A percentile compares a stretch with the other conserved stretches of the same genome.
Conservation (phyloP, 2,888 invertebrate species). For the Meta bourneti region DNA sequence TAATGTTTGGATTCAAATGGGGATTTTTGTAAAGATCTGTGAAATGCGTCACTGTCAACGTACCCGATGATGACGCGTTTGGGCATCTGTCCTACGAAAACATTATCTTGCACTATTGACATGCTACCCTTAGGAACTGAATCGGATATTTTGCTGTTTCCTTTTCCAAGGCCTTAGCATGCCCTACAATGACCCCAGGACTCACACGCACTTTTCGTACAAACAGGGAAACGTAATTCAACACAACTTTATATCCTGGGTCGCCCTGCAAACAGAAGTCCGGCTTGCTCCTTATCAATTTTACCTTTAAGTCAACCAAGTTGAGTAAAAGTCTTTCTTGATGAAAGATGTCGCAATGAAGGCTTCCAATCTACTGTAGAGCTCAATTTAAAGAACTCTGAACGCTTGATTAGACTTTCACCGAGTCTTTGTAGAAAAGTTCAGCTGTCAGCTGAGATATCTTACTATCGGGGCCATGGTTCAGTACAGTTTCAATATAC, state of each 20-base stretch:
- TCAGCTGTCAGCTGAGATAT: conserved; percentile 36
- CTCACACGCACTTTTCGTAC: conserved; percentile 77
- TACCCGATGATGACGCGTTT: conserved; percentile 78
- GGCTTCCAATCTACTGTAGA: conserved; percentile 26
- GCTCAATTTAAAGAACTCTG: neutral
- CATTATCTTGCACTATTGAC: conserved; percentile 79
- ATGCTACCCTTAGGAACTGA: conserved; percentile 63
- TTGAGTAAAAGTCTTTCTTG: conserved; percentile 55
- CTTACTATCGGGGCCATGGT: conserved; percentile 34
- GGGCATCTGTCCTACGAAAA: conserved; percentile 78
- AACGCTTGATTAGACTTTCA: conserved; percentile 44
- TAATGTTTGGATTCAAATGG: conserved; percentile 47
- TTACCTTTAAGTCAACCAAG: conserved; percentile 34
- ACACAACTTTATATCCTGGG: conserved; percentile 68
- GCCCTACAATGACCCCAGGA: conserved; percentile 78
- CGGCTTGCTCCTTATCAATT: conserved; percentile 62
- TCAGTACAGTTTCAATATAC: conserved; percentile 41
- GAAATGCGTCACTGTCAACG: conserved; percentile 60
- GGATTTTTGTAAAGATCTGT: conserved; percentile 5
- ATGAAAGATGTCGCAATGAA: conserved; percentile 65
- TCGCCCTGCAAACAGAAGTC: conserved; percentile 62
- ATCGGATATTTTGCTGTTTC: conserved; percentile 31
- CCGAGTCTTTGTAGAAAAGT: conserved; percentile 41
- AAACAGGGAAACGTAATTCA: conserved; percentile 77
- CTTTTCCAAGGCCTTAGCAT: conserved; percentile 78